A percentile compares a stretch with the other conserved stretches of the same genome.
phyloP scores from a whole-genome alignment of 2,888 invertebrate species.

The Camponotus fellah region DNA sequence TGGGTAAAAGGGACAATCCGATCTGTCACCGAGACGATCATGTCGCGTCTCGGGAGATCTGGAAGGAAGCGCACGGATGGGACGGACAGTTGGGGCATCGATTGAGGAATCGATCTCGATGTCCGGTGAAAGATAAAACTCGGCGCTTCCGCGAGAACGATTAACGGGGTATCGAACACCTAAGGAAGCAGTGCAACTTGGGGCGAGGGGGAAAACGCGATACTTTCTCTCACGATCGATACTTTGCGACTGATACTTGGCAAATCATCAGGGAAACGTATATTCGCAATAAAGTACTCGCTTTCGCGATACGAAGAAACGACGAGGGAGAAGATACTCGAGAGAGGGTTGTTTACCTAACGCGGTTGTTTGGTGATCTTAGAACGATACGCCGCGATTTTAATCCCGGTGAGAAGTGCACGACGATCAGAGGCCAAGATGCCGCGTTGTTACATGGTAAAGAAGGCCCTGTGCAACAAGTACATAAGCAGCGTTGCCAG shows the following conservation, averaged over 20 bases:
- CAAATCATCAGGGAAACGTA: background rate
- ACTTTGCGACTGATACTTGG: background rate
- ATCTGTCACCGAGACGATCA: constrained; percentile 13
- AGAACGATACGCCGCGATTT: constrained; percentile 35
- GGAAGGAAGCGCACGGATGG: background rate
- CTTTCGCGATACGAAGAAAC: background rate
- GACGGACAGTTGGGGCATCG: constrained; percentile 20
- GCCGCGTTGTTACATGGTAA: constrained; percentile 93
- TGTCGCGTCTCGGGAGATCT: constrained; percentile 38
- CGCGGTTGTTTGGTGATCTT: constrained; percentile 35
- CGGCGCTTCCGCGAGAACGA: constrained; percentile 6
- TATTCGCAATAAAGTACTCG: constrained; percentile 9
- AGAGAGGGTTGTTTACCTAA: constrained; percentile 18
- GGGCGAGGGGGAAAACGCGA: background rate
- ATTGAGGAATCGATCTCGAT: constrained; percentile 52
- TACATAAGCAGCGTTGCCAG: constrained; percentile 84
- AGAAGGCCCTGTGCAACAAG: constrained; percentile 88
- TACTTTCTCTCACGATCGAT: constrained; percentile 11
- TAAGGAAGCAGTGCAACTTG: background rate
- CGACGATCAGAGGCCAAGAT: constrained; percentile 85
- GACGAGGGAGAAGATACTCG: background rate
- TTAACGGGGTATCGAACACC: background rate
- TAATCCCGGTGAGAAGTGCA: constrained; percentile 36
- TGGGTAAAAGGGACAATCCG: background rate
- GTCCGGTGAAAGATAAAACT: constrained; percentile 26